Percentiles rank a stretch among this genome's conserved stretches.
These are phyloP conservation scores for Amblyopsis rosae DNA, from an alignment of 2,113 vertebrate species.

Conservation along the genomic window DNA sequence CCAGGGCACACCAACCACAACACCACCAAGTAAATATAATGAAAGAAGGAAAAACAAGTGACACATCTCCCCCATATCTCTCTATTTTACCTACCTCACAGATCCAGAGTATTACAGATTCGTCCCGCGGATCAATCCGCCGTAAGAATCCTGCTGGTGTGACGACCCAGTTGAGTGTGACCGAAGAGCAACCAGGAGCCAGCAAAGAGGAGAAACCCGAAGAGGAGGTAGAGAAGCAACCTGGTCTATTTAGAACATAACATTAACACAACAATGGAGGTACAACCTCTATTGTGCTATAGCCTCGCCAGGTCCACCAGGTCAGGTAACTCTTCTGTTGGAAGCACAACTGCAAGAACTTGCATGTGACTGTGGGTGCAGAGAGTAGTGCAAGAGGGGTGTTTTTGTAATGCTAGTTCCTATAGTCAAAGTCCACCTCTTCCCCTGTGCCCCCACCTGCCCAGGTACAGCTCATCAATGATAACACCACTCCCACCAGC, in stretches of 20 bases:
- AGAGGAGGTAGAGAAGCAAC: slow-evolving; percentile 83
- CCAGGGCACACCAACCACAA: too few relatives aligned
- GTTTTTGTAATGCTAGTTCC: slow-evolving; percentile 3
- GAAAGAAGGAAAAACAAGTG: neutral
- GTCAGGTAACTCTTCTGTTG: too few relatives aligned
- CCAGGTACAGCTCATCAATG: slow-evolving; percentile 95
- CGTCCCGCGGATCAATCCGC: slow-evolving; percentile 93
- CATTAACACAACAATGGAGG: too few relatives aligned
- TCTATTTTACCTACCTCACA: slow-evolving; percentile 47
- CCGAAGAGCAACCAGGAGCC: slow-evolving; percentile 83
- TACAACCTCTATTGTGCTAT: too few relatives aligned
- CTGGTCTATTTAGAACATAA: too few relatives aligned
- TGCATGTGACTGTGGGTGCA: too few relatives aligned
- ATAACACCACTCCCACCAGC: slow-evolving; percentile 85
- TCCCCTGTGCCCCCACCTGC: slow-evolving; percentile 71
- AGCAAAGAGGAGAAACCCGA: slow-evolving; percentile 92
- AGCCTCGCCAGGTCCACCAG: too few relatives aligned
- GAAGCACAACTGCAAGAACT: too few relatives aligned
- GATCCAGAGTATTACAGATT: slow-evolving; percentile 98
- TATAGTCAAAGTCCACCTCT: slow-evolving; percentile 69
- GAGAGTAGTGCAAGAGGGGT: too few relatives aligned
- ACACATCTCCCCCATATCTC: neutral
- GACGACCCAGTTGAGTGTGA: slow-evolving; percentile 87
- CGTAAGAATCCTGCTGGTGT: slow-evolving; percentile 91
- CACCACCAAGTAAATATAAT: too few relatives aligned